Conservation (phyloP, 2,113 vertebrate genomes). For the Colius striatus region DNA sequence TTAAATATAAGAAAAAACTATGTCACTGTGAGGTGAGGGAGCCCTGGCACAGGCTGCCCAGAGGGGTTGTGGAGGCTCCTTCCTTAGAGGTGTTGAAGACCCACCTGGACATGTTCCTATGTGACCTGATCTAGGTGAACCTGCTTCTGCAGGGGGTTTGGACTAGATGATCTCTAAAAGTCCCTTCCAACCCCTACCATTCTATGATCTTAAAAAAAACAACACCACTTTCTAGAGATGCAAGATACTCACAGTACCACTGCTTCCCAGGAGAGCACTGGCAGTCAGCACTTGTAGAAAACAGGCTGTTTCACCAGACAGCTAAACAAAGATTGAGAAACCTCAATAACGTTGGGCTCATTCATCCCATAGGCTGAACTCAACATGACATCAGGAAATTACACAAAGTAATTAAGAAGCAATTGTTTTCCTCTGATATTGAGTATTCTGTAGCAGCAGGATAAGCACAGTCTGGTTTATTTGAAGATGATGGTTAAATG, state of each 20-base stretch:
- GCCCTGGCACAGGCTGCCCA: too few species aligned
- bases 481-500: neutral
- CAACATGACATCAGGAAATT: neutral
- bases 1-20: too few species aligned
- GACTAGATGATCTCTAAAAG: too few species aligned
- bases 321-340: neutral
- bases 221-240: neutral
- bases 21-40: too few species aligned
- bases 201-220: neutral
- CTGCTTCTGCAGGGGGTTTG: too few species aligned
- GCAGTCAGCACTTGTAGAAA: neutral
- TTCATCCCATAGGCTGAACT: neutral
- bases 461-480: neutral
- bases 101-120: too few species aligned
- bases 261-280: neutral
- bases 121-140: too few species aligned
- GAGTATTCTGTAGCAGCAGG: neutral
- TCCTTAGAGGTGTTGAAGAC: too few species aligned
- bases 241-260: neutral
- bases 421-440: neutral
- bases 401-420: neutral
- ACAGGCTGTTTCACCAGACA: neutral
- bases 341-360: neutral
- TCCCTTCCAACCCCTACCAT: too few species aligned
- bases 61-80: too few species aligned